Evolutionary conservation across 2,888 invertebrate species (phyloP).

Genomic region (Heteromyza rotundicornis): DNA sequence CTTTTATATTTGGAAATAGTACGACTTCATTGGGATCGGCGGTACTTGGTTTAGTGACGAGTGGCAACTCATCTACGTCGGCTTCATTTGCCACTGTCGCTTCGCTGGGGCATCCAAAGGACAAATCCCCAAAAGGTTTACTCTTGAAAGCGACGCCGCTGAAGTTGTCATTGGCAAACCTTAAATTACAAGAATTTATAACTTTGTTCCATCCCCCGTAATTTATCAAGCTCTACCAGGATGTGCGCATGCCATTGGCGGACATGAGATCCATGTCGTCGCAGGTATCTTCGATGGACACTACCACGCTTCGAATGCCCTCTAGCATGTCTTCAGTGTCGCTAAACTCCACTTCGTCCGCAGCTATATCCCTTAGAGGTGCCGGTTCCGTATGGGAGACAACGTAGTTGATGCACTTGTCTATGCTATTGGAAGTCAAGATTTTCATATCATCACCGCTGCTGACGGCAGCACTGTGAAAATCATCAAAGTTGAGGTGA

Average conservation of each 20-base stretch:
- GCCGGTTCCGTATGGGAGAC: conserved; percentile 14
- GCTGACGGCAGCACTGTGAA: conserved; percentile 39
- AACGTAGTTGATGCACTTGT: conserved; percentile 20
- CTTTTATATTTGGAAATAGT: no score
- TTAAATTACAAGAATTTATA: conserved; percentile 6
- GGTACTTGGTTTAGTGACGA: neutral
- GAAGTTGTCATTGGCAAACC: conserved; percentile 47
- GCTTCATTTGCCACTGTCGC: neutral
- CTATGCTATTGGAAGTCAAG: conserved; percentile 23
- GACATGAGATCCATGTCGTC: conserved; percentile 56
- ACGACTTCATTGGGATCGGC: neutral
- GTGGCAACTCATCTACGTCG: neutral
- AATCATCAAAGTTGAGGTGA: conserved; percentile 56
- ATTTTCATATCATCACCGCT: conserved; percentile 33
- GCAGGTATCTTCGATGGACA: conserved; percentile 61
- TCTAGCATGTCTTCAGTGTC: conserved; percentile 88
- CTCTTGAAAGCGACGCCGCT: conserved; percentile 38
- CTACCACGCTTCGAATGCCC: conserved; percentile 79
- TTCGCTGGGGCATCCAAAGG: conserved; percentile 33
- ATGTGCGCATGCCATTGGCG: conserved; percentile 44
- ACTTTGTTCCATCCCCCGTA: conserved; percentile 29
- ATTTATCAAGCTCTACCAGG: conserved; percentile 40
- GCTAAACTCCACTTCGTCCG: conserved; percentile 73
- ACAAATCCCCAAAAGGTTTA: conserved; percentile 32
- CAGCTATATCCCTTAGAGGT: conserved; percentile 26